Conservation (phyloP, 2,888 invertebrate species). For the Cephus spinipes region DNA sequence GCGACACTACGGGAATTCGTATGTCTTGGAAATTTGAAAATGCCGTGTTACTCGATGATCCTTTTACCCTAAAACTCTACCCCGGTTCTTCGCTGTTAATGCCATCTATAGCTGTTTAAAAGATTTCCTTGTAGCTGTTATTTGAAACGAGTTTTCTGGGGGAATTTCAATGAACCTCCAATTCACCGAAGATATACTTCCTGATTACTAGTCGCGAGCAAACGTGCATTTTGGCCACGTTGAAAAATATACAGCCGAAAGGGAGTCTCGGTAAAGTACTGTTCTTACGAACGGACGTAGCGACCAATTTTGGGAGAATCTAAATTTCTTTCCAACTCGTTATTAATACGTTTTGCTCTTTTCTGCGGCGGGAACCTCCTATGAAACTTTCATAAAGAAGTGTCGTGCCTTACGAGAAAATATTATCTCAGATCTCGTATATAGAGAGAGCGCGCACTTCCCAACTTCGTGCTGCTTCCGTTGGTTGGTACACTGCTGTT, state of each 20-base stretch:
- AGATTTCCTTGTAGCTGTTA: background rate
- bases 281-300: background rate
- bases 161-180: background rate
- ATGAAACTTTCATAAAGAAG: constrained; percentile 56
- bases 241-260: background rate
- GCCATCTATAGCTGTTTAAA: background rate
- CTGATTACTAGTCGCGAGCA: background rate
- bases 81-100: background rate
- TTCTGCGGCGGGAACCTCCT: constrained; percentile 2
- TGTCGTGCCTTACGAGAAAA: constrained; percentile 53
- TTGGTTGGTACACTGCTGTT: background rate
- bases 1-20: background rate
- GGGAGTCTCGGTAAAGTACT: background rate
- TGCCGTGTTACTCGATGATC: background rate
- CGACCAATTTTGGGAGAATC: background rate
- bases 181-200: background rate
- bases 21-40: background rate
- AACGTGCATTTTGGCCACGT: background rate
- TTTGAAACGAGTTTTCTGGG: background rate
- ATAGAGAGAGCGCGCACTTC: background rate
- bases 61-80: background rate
- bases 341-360: background rate
- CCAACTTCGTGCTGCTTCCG: background rate
- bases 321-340: background rate
- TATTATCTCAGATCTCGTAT: constrained; percentile 38